A percentile compares a stretch with the other conserved stretches of the same genome.
These are phyloP conservation scores for Micoletzkya japonica DNA, from an alignment of 2,888 invertebrate genomes.

Conservation along the genomic window DNA sequence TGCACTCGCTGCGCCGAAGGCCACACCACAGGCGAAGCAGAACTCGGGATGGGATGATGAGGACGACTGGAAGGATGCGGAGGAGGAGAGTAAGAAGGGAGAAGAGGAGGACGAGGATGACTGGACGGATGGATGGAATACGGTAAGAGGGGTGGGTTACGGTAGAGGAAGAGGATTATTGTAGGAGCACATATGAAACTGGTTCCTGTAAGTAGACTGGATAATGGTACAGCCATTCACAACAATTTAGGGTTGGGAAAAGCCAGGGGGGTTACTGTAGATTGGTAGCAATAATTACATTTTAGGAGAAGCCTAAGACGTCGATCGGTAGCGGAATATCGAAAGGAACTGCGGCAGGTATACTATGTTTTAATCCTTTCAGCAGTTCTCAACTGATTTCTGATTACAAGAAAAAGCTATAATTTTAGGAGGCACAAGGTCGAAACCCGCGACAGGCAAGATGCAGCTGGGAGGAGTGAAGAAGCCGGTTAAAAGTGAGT, in stretches of 20 bases:
- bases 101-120: slow-evolving; percentile 6
- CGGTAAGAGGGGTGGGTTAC: background rate
- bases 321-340: too few relatives aligned
- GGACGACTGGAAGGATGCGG: slow-evolving; percentile 35
- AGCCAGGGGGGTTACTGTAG: too few relatives aligned
- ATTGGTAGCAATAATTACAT: too few relatives aligned
- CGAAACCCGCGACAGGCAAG: slow-evolving; percentile 15
- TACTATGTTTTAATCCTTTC: too few relatives aligned
- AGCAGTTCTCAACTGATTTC: too few relatives aligned
- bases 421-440: too few relatives aligned
- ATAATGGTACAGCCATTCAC: too few relatives aligned
- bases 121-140: background rate
- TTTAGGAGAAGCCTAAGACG: too few relatives aligned
- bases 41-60: slow-evolving; percentile 30
- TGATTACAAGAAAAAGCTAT: too few relatives aligned
- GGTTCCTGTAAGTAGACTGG: slow-evolving; percentile 24
- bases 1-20: slow-evolving; percentile 27
- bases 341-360: too few relatives aligned
- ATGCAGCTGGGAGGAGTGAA: slow-evolving; percentile 25
- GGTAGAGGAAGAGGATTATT: background rate
- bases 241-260: too few relatives aligned
- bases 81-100: slow-evolving; percentile 19
- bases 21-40: slow-evolving; percentile 31
- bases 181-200: background rate
- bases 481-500: slow-evolving; percentile 15